Evolutionary conservation across 2,888 invertebrate species (phyloP), one percentile per base, ranked within the genome.

Genomic region (Tetramorium bicarinatum): DNA sequence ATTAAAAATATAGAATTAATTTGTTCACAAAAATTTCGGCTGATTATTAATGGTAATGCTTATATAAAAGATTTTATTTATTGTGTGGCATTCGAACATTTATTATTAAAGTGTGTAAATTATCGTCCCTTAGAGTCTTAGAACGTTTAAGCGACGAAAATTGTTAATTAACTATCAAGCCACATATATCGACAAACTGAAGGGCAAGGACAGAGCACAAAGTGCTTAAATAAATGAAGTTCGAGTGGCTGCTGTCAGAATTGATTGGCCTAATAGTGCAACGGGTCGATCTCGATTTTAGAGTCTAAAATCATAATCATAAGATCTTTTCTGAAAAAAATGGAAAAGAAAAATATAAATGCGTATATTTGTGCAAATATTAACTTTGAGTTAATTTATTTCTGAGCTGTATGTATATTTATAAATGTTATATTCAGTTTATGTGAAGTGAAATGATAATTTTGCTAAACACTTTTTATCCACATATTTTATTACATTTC

Each of bases 181-280:
- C 18, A n/a, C 54, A 69, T 21, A 44, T 59, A 61, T 38, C 9
- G 38, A 62, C 59, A 21, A 54, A 34, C 29, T 29, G 29, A 25
- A 76, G 61, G 29, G 41, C 67, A 77, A 47, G 25, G 44, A 64
- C 38, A 52, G 13, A 41, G 18, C 8, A 82, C 59, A 88, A 79
- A 76, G 62, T 72, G 52, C 21, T 18, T 71, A 74, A 80, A 86
- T 54, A 69, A 80, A 84, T 69, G 64, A 86, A 56, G 25, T 59
- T 66, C 18, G 44, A 76, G 29, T n/a, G 13, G 67, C 29, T 67
- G 85, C 74, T 18, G 61, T 11, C 41, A 71, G 21, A 69, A 61
- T 87, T 86, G 82, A 88, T 86, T 88, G 76, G 64, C 29, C 18
- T 25, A 61, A 59, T 54, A 29, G 25, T 25, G 38, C 47, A 52